Base-by-base conservation (phyloP, 2,797 vertebrate genomes). In the Paguma larvata region DNA sequence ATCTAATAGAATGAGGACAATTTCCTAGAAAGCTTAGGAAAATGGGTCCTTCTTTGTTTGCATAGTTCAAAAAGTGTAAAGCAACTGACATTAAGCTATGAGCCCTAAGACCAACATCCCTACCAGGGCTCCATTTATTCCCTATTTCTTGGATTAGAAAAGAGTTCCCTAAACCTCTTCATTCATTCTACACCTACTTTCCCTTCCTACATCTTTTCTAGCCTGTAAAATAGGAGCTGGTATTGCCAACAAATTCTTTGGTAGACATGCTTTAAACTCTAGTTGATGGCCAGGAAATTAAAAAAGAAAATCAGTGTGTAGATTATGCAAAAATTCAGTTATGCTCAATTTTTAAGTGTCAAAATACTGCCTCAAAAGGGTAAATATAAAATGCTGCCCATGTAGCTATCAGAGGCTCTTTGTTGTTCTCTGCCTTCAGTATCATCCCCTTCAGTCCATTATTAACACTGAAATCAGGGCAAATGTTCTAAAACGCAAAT, bases 371-470 rank as follows among this genome's bases (percentile, higher is more conserved):
- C 79, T 93, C 79, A 77, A 84, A 83, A 48, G 32, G 3, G 4
- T 27, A 96, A 94, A 97, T 95, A 96, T 67, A 91, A 92, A 88
- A 84, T 93, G 79, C n/a, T 91, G 38, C 23, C 63, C 53, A 70
- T 25, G 10, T 80, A 96, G 93, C 46, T 62, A 46, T 59, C 78
- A 95, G 63, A 67, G 48, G 27, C 77, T 85, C 83, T 59, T 87
- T 68, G 93, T 13, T 80, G 34, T 41, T 89, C 53, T 89, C 82
- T 62, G 48, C 18, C 68, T 93, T 48, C 46, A 80, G 19, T 91
- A 72, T 6, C 70, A 38, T 68, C 21, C 14, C 67, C 82, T 85
- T 87, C 46, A 34, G 90, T 53, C 53, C 63, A 94, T 51, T 91
- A 65, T 87, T 95, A 67, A 93, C 16, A 89, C 4, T 91, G 48